Evolutionary conservation across 1,140 invertebrate species (phyloP).

Genomic region (Drosophila lacertosa): DNA sequence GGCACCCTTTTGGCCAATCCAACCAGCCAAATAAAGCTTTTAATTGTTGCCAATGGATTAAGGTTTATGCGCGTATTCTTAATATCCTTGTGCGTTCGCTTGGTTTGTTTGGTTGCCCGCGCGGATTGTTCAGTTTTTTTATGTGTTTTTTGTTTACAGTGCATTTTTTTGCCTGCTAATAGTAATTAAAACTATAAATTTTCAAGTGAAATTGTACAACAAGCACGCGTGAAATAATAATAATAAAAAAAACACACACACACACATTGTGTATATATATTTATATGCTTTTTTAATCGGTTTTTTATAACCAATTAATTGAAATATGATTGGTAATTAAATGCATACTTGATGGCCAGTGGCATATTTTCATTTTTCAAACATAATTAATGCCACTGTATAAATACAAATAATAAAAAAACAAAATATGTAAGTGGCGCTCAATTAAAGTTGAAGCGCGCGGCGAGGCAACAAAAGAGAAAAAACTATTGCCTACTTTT

Average conservation of each 20-base stretch:
- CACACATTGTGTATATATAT: conserved; percentile 3
- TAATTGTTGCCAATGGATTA: conserved; percentile 78
- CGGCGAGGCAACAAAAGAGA: not conserved
- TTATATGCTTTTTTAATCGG: conserved; percentile 41
- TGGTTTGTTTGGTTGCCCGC: conserved; percentile 8
- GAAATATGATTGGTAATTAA: conserved; percentile 81
- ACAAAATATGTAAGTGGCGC: conserved; percentile 28
- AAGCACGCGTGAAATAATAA: conserved; percentile 37
- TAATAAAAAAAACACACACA: conserved; percentile 45
- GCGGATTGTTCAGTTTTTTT: conserved; percentile 3
- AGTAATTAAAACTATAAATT: conserved; percentile 68
- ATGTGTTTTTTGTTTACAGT: no score
- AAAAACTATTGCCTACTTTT: conserved; percentile 34
- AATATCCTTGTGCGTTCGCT: conserved; percentile 43
- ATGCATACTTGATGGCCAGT: conserved; percentile 59
- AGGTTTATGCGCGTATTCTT: conserved; percentile 73
- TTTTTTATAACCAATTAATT: conserved; percentile 72
- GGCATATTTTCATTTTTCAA: conserved; percentile 65
- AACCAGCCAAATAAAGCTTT: conserved; percentile 63
- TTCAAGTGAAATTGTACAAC: conserved; percentile 53
- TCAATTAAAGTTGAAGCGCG: conserved; percentile 57
- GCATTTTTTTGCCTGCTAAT: conserved; percentile 18
- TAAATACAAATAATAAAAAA: conserved; percentile 30
- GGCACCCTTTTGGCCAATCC: conserved; percentile 29
- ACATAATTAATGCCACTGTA: conserved; percentile 56